These are phyloP conservation scores for Piprites chloris DNA, from an alignment of 2,113 vertebrate genomes.

Conservation along the genomic window DNA sequence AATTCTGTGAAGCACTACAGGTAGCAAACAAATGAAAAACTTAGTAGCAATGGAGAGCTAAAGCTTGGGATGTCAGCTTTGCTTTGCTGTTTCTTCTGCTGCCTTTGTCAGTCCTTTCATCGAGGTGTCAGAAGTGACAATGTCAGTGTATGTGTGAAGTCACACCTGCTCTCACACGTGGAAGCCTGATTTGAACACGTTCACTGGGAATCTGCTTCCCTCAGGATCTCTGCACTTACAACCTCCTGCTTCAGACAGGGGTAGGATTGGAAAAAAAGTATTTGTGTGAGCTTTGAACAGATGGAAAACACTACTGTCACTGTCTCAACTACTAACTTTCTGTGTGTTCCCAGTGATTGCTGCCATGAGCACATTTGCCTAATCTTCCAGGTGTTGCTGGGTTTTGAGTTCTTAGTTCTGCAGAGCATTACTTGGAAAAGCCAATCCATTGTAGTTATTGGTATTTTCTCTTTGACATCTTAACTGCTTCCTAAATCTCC, in stretches of 20 bases:
- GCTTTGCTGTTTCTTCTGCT: not conserved
- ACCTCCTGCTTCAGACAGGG: not conserved
- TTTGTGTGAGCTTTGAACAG: not conserved
- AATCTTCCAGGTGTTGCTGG: not conserved
- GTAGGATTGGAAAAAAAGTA: not conserved
- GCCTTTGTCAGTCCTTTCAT: not conserved
- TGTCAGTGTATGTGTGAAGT: accelerated
- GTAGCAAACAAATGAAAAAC: not conserved
- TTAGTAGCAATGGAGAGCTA: not conserved
- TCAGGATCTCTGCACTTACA: not conserved
- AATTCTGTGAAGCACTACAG: not conserved
- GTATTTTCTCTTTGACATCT: not conserved
- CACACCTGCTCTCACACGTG: accelerated
- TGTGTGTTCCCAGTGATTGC: not conserved
- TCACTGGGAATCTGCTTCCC: not conserved
- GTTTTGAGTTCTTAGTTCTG: not conserved
- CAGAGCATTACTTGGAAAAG: not conserved
- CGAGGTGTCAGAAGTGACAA: not conserved
- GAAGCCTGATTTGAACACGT: not conserved
- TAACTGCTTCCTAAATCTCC: not conserved
- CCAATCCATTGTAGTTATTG: not conserved
- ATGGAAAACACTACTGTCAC: not conserved
- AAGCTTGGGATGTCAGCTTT: not conserved
- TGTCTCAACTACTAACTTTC: not conserved
- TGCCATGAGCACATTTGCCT: not conserved